These are phyloP conservation scores for Todiramphus chloris DNA, from an alignment of 2,113 vertebrate genomes.

Conservation along the genomic window DNA sequence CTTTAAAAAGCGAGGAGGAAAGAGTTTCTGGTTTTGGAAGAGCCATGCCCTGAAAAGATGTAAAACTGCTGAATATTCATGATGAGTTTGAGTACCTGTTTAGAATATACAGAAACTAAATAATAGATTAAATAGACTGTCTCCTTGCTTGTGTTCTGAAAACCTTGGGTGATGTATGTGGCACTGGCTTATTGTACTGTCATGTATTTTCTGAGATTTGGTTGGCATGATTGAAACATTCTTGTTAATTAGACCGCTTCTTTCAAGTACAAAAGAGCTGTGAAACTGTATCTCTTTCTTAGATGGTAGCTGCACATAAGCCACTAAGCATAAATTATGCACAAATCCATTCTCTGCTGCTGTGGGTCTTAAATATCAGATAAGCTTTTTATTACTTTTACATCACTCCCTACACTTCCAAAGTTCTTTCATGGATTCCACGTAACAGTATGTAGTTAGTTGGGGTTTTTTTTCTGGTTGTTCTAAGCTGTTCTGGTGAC, in stretches of 20 bases:
- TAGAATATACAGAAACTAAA: background rate
- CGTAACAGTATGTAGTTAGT: background rate
- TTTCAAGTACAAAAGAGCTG: background rate
- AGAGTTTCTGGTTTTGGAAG: background rate
- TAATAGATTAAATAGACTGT: conserved; percentile 1
- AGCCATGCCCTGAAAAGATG: background rate
- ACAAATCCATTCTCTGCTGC: background rate
- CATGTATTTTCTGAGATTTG: conserved; percentile 14
- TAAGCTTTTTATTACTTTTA: background rate
- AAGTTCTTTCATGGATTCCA: background rate
- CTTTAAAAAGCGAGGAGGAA: background rate
- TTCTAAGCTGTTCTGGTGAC: background rate
- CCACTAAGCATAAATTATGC: conserved; percentile 20
- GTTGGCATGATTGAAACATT: background rate
- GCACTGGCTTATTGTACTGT: background rate
- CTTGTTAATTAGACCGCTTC: background rate
- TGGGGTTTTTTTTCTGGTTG: background rate
- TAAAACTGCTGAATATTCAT: background rate
- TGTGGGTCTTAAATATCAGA: conserved; percentile 12
- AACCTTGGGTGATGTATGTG: background rate
- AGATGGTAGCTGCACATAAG: background rate
- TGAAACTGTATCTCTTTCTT: background rate
- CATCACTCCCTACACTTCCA: background rate
- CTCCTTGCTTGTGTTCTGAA: background rate
- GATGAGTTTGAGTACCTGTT: background rate